Conservation (phyloP, 2,797 vertebrate genomes). For the Pangasius macronema region DNA sequence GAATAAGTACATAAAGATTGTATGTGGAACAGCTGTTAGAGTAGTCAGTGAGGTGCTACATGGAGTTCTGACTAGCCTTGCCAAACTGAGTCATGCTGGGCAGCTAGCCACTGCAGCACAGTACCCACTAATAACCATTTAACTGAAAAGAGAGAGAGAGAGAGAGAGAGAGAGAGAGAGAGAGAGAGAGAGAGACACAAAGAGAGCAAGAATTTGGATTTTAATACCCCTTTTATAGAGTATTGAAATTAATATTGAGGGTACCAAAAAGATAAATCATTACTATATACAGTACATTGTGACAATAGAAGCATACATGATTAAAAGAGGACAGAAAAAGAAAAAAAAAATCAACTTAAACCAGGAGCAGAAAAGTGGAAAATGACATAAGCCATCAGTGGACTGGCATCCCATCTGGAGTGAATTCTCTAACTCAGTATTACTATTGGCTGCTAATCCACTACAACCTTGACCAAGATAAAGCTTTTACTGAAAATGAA, state of each 20-base stretch:
- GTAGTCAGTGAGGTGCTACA: background rate
- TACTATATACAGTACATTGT: background rate
- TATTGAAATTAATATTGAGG: background rate
- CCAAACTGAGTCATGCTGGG: slow-evolving; percentile 4
- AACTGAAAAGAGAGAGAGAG: background rate
- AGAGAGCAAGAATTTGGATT: background rate
- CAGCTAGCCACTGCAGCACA: background rate
- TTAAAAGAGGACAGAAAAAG: background rate
- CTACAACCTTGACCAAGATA: background rate
- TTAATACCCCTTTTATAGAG: background rate
- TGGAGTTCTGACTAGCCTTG: background rate
- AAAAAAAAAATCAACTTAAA: background rate
- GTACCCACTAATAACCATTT: background rate
- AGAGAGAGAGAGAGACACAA: background rate
- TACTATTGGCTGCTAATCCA: background rate
- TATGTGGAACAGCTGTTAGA: slow-evolving; percentile 5
- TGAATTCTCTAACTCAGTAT: background rate
- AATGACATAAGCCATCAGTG: background rate
- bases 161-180: background rate
- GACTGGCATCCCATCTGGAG: background rate
- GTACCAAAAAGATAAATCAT: background rate
- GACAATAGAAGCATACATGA: background rate
- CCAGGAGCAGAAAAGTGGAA: background rate
- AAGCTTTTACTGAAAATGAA: background rate
- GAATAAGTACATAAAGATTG: background rate